Base-by-base conservation (phyloP, 2,113 vertebrate genomes). In the Andinoacara biseriatus region DNA sequence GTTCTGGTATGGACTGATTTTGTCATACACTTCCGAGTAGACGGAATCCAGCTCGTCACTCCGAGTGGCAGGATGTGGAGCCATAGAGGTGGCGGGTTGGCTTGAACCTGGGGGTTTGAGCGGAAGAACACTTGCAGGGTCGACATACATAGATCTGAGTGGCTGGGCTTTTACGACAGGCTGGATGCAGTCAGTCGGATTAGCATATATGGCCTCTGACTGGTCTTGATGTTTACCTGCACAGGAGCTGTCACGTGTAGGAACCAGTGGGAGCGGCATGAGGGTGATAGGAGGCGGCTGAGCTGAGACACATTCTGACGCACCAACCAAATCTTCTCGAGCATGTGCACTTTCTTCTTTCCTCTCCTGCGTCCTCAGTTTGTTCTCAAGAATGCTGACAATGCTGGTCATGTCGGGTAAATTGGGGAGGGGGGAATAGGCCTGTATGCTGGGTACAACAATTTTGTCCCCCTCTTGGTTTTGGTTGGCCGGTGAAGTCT, bases 181-280 rank as follows among this genome's bases (percentile, higher is more conserved):
- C 15, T 49, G 62, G 26, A 94, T 58, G 90, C 94, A 96, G 74
- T 97, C 96, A 4, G 94, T 10, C 0, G 97, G 97, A 69, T 97
- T 95, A 0, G 96, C 96, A 49, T 99, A 99, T 0, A 97, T 89
- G 0, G 94, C 92, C 62, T 99, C 97, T 77, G 76, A 77, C 3
- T 65, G 85, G 58, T 22, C 2, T 3, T 18, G 24, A 1, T 20
- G 61, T 10, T 18, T 59, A 62, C 35, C 29, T 26, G 9, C 33
- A 2, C 59, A 84, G 40, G 59, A 20, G 2, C 2, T 81, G 61
- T 59, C 38, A 2, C 58, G 65, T 29, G 63, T 85, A 18, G 92
- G 91, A 10, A 93, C 49, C 18, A 65, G 20, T 20, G 93, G 94
- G 31, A 94, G 94, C 13, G 93, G 91, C 92, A 93, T 91, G 35